Percentiles rank a stretch among this genome's conserved stretches.
Conservation (phyloP, 2,113 vertebrate species). For the Pongo abelii region DNA sequence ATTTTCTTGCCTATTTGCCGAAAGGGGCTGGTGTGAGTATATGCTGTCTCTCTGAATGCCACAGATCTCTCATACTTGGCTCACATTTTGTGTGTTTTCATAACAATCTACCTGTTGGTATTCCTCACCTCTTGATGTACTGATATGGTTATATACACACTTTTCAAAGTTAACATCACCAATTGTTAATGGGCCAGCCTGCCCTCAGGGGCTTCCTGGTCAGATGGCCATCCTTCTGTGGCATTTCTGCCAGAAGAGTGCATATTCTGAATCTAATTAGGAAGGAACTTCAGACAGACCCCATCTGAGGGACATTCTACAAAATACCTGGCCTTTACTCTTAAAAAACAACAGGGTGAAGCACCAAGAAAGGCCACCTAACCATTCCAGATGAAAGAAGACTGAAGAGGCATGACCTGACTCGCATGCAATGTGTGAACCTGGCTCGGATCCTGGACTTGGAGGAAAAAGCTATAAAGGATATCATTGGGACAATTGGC, state of each 20-base stretch:
- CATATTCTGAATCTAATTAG: neutral
- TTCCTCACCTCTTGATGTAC: neutral
- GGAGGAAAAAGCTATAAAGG: neutral
- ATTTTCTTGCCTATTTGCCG: neutral
- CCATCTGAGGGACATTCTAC: neutral
- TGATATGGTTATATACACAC: neutral
- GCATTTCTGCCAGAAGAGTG: neutral
- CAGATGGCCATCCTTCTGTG: neutral
- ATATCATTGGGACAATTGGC: neutral
- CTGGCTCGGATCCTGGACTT: neutral
- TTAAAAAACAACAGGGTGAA: neutral
- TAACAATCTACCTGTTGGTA: neutral
- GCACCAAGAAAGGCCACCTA: neutral
- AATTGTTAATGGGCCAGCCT: neutral
- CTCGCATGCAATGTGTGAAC: neutral
- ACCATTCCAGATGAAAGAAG: neutral
- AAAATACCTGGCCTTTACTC: neutral
- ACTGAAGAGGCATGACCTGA: neutral
- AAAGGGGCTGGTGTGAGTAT: neutral
- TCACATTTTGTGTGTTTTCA: neutral
- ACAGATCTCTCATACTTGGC: neutral
- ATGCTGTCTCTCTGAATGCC: neutral
- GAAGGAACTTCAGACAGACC: neutral
- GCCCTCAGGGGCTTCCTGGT: neutral
- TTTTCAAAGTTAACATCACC: neutral